Base-by-base conservation (phyloP, 2,797 vertebrate genomes). In the Hippopotamyrus pictus region DNA sequence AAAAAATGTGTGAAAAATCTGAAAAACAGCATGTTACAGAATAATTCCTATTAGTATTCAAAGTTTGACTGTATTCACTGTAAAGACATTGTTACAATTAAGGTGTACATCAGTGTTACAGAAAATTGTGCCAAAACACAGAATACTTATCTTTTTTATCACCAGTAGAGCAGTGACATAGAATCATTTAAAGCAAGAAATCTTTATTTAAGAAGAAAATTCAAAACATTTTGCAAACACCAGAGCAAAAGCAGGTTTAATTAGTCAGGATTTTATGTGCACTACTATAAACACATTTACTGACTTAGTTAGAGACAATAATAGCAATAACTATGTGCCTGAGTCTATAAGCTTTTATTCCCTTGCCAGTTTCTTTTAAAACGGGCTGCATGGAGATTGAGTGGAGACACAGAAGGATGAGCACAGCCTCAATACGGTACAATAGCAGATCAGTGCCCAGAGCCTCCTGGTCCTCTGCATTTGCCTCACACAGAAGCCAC, bases 401-500 rank as follows among this genome's bases (percentile, higher is more conserved):
- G 3, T 3, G n/a, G 37, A 84, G 44, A 48, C 46, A 22, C 46
- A 25, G 46, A 51, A 84, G 44, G 48, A 84, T 3, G 82, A 84
- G 22, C 41, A 5, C 82, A 51, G 46, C n/a, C 48, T 5, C 8
- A 5, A 22, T n/a, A 5, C 0, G 1, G 82, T 19, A 57, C 50
- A n/a, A 37, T 3, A n/a, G 51, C 17, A 86, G 48, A 85, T 50
- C 83, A 85, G 82, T 22, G 44, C 65, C 41, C 22, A 41, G 19
- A 17, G 14, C 48, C 69, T 54, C 82, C 29, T 22, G 29, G 7
- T 6, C 17, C 12, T 9, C 91, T 90, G 94, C 95, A 95, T 95
- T 95, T 95, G 94, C 91, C 92, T 94, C 91, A 94, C 93, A 95
- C 94, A 93, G 92, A 92, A 92, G 92, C 91, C 93, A 92, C 89